phyloP scores from a whole-genome alignment of 1,140 invertebrate genomes.

The Hyphantria cunea region DNA sequence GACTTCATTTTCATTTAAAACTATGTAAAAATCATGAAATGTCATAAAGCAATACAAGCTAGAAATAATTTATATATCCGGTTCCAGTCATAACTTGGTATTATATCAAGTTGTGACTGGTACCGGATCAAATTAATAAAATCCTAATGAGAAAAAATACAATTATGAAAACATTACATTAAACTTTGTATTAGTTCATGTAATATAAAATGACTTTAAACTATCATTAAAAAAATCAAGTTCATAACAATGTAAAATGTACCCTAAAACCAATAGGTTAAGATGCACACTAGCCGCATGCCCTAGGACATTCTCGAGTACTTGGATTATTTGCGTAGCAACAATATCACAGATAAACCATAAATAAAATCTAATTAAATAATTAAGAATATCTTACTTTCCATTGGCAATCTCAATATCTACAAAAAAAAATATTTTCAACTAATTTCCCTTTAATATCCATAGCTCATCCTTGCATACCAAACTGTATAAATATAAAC shows the following conservation, averaged over 20 bases:
- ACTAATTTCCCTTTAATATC: too few relatives aligned
- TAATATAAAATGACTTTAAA: neutral
- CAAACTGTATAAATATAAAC: constrained; percentile 35
- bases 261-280: neutral
- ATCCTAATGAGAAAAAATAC: too few relatives aligned
- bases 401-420: too few relatives aligned
- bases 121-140: neutral
- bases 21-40: too few relatives aligned
- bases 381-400: too few relatives aligned
- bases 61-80: constrained; percentile 2
- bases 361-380: neutral
- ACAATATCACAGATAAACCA: constrained; percentile 26
- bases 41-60: too few relatives aligned
- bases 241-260: neutral
- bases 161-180: too few relatives aligned
- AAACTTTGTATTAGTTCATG: neutral
- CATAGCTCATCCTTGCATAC: constrained; percentile 22
- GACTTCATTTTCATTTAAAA: too few relatives aligned
- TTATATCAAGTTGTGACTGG: too few relatives aligned
- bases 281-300: neutral
- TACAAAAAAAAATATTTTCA: too few relatives aligned
- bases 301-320: neutral
- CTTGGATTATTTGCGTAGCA: constrained; percentile 17
- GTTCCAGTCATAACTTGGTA: neutral
- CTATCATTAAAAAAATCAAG: neutral